A percentile compares a stretch with the other conserved stretches of the same genome.
Conservation (phyloP, 1,140 invertebrate genomes). For the Carposina sasakii region DNA sequence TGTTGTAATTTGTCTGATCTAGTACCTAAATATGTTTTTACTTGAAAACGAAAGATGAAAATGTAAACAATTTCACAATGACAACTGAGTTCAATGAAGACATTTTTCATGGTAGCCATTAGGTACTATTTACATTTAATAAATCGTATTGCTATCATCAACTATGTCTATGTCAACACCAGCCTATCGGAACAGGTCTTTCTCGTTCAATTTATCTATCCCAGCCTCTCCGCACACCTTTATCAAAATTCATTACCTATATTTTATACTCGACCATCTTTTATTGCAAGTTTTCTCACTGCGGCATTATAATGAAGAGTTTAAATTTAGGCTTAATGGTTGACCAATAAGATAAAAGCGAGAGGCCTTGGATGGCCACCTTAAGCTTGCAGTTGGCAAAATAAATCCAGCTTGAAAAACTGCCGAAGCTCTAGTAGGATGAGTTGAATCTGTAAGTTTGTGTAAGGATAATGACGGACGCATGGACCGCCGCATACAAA, state of each 20-base stretch:
- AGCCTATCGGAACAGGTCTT: slow-evolving; percentile 39
- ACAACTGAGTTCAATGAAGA: too few relatives aligned
- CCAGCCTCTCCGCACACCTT: slow-evolving; percentile 38
- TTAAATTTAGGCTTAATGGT: slow-evolving; percentile 71
- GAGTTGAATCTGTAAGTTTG: too few relatives aligned
- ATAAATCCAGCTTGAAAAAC: too few relatives aligned
- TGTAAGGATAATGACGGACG: slow-evolving; percentile 59
- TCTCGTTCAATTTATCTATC: slow-evolving; percentile 46
- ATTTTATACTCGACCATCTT: slow-evolving; percentile 57
- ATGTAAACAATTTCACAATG: too few relatives aligned
- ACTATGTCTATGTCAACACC: slow-evolving; percentile 19
- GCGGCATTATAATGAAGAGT: slow-evolving; percentile 69
- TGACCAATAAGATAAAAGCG: slow-evolving; percentile 71
- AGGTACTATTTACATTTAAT: slow-evolving; percentile 9
- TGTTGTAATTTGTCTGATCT: too few relatives aligned
- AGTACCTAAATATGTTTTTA: too few relatives aligned
- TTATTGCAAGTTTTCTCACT: slow-evolving; percentile 67
- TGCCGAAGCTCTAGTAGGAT: too few relatives aligned
- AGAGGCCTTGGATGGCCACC: slow-evolving; percentile 44
- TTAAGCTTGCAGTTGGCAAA: slow-evolving; percentile 18
- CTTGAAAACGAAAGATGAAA: too few relatives aligned
- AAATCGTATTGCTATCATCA: slow-evolving; percentile 16
- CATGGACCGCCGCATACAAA: slow-evolving; percentile 67
- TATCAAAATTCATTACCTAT: slow-evolving; percentile 69
- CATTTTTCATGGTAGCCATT: too few relatives aligned